phyloP scores from a whole-genome alignment of 1,140 invertebrate species.

The Cyrtorhinus lividipennis region DNA sequence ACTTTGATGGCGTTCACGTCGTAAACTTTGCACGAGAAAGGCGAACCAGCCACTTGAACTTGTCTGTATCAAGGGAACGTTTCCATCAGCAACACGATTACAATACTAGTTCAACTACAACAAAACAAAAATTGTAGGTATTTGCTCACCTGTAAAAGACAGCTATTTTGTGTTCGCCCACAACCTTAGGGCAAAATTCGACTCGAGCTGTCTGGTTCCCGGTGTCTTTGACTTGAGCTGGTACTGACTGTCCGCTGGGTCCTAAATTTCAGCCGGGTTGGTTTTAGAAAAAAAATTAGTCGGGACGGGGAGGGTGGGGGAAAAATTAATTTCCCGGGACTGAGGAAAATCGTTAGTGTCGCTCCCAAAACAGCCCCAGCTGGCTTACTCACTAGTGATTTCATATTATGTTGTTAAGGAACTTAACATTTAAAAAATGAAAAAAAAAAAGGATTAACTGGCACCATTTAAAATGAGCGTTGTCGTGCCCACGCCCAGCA shows the following conservation, averaged over 20 bases:
- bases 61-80: constrained; percentile 31
- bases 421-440: neutral
- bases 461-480: neutral
- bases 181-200: constrained; percentile 69
- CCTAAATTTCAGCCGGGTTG: constrained; percentile 37
- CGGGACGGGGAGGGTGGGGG: neutral
- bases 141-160: constrained; percentile 53
- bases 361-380: constrained; percentile 6
- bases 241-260: constrained; percentile 71
- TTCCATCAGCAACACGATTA: neutral
- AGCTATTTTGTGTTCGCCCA: constrained; percentile 80
- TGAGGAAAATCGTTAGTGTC: constrained; percentile 7
- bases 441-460: neutral
- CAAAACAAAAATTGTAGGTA: neutral
- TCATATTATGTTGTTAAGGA: no score
- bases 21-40: constrained; percentile 87
- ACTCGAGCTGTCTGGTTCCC: constrained; percentile 56
- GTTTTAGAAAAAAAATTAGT: neutral
- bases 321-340: constrained; percentile 1
- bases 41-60: constrained; percentile 65
- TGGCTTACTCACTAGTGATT: no score
- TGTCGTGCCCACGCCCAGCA: no score
- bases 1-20: constrained; percentile 90
- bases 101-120: neutral
- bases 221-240: constrained; percentile 69